Percentiles rank a stretch among this genome's conserved stretches.
phyloP scores from a whole-genome alignment of 2,888 invertebrate genomes.

The Phasia obesa region DNA sequence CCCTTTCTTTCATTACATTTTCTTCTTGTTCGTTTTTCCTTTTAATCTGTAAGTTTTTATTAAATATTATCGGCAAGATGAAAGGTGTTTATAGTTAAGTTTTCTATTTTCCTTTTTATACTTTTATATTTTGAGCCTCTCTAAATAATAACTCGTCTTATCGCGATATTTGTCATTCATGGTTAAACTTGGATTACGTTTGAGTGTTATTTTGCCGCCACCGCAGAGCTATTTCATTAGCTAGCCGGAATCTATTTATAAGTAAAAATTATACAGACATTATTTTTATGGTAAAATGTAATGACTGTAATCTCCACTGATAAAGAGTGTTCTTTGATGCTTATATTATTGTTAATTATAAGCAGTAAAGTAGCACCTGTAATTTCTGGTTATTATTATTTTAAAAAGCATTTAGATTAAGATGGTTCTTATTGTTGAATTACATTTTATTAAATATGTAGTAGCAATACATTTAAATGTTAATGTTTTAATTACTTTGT shows the following conservation, averaged over 20 bases:
- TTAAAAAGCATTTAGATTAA: neutral
- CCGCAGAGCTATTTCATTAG: neutral
- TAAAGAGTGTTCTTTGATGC: slow-evolving; percentile 37
- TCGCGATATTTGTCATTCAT: slow-evolving; percentile 51
- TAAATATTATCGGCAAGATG: slow-evolving; percentile 50
- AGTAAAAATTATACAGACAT: slow-evolving; percentile 3
- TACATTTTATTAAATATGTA: neutral
- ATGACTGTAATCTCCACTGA: slow-evolving; percentile 28
- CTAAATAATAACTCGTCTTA: slow-evolving; percentile 48
- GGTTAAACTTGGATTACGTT: slow-evolving; percentile 55
- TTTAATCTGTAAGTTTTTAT: slow-evolving; percentile 36
- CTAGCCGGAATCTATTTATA: neutral
- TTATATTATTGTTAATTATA: no score
- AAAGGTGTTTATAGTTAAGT: slow-evolving; percentile 31
- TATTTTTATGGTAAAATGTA: slow-evolving; percentile 13
- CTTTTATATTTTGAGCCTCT: slow-evolving; percentile 38
- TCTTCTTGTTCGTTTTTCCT: neutral
- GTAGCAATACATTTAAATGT: neutral
- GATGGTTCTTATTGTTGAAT: neutral
- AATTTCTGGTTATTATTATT: neutral
- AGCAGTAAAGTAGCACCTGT: no score
- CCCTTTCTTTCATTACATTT: neutral
- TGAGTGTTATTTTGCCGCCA: slow-evolving; percentile 29
- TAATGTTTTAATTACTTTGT: slow-evolving; percentile 18
- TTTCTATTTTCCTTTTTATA: neutral